Conservation (phyloP, 2,113 vertebrate genomes). For the Eurystomus gularis region DNA sequence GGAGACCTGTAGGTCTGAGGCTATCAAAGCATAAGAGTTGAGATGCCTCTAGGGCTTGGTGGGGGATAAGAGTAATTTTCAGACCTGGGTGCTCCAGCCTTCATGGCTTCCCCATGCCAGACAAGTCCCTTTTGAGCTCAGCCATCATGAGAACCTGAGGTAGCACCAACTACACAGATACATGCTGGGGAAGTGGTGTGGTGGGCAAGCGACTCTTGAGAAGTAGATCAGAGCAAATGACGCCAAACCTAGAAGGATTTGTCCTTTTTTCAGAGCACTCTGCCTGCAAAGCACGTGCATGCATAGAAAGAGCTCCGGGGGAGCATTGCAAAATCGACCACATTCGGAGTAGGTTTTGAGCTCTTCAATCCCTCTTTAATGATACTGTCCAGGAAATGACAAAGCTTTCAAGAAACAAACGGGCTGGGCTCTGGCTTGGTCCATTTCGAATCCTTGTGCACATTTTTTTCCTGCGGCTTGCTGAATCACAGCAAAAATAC, state of each 20-base stretch:
- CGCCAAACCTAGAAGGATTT: not conserved
- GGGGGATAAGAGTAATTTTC: not conserved
- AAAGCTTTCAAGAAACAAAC: not conserved
- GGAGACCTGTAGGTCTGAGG: not conserved
- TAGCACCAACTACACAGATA: not conserved
- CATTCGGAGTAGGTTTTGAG: not conserved
- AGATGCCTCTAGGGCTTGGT: not conserved
- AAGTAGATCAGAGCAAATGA: not conserved
- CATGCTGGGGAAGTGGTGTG: not conserved
- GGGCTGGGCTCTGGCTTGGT: not conserved
- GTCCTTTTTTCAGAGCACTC: not conserved
- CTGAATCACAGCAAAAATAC: not conserved
- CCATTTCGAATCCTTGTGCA: not conserved
- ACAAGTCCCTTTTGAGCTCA: not conserved
- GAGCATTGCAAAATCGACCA: not conserved
- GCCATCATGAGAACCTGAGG: not conserved
- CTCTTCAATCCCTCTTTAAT: not conserved
- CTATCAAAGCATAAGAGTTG: not conserved
- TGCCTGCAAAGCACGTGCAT: not conserved
- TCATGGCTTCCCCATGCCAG: not conserved
- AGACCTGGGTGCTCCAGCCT: not conserved
- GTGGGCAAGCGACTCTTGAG: not conserved
- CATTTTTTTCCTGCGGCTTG: not conserved
- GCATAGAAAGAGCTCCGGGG: not conserved
- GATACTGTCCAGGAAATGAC: slow-evolving; percentile 20